phyloP scores from a whole-genome alignment of 1,140 invertebrate genomes.

The Hyposmocoma kahamanoa region DNA sequence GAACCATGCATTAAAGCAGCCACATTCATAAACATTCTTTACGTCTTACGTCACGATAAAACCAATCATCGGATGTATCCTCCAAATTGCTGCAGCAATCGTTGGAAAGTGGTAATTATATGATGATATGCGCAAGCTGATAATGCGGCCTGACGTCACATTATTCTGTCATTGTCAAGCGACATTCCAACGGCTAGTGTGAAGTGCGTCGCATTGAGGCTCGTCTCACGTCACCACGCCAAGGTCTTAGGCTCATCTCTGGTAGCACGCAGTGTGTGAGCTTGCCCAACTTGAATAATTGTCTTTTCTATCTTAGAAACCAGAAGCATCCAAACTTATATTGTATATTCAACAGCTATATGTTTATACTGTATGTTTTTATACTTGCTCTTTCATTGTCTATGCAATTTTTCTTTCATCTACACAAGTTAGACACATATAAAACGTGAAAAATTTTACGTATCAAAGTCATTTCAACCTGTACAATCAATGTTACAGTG shows the following conservation, averaged over 20 bases:
- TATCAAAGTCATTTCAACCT: conserved; percentile 11
- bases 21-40: conserved; percentile 36
- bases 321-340: too few species aligned
- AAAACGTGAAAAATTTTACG: not conserved
- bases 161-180: conserved; percentile 68
- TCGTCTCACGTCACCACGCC: conserved; percentile 47
- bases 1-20: conserved; percentile 36
- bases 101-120: conserved; percentile 33
- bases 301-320: too few species aligned
- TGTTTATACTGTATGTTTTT: too few species aligned
- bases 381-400: too few species aligned
- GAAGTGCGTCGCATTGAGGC: conserved; percentile 43
- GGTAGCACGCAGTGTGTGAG: conserved; percentile 7
- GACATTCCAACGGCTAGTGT: conserved; percentile 62
- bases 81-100: conserved; percentile 32
- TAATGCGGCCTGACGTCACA: conserved; percentile 59
- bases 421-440: too few species aligned
- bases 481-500: conserved; percentile 28
- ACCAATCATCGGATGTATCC: conserved; percentile 35
- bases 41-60: conserved; percentile 29
- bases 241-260: conserved; percentile 51
- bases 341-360: too few species aligned
- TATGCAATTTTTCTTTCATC: too few species aligned
- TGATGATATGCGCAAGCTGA: conserved; percentile 30
- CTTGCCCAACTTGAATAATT: conserved; percentile 20